phyloP scores from a whole-genome alignment of 2,888 invertebrate species.

The Cataglyphis livida region DNA sequence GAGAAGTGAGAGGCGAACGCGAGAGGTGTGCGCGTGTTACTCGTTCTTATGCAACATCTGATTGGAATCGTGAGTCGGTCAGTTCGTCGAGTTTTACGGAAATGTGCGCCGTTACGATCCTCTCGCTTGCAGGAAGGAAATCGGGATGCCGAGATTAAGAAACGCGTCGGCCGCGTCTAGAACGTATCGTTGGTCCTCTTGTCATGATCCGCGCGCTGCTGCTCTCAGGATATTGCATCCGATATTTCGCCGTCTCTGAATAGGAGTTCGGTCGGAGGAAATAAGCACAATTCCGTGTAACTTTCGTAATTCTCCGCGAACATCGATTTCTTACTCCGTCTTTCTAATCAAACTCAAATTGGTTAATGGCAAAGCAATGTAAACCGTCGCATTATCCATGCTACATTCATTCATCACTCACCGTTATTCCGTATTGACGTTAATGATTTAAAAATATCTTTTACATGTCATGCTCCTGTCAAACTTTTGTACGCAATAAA shows the following conservation, averaged over 20 bases:
- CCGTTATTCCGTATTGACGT: not conserved
- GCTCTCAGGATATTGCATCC: slow-evolving; percentile 49
- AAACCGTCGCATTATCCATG: not conserved
- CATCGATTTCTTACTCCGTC: slow-evolving; percentile 4
- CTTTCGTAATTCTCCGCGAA: slow-evolving; percentile 31
- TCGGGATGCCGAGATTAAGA: slow-evolving; percentile 35
- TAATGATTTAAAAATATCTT: not conserved
- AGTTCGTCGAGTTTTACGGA: slow-evolving; percentile 61
- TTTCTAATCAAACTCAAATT: slow-evolving; percentile 8
- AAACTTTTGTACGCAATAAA: not conserved
- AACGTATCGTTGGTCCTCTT: slow-evolving; percentile 13
- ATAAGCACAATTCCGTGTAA: slow-evolving; percentile 9
- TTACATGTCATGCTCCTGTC: not conserved
- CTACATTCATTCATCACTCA: not conserved
- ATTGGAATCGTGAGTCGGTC: slow-evolving; percentile 71
- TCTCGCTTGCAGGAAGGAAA: slow-evolving; percentile 56
- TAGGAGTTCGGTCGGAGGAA: slow-evolving; percentile 12
- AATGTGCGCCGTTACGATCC: slow-evolving; percentile 52
- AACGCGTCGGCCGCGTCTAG: slow-evolving; percentile 26
- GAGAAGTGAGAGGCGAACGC: slow-evolving; percentile 71
- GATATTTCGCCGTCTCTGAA: slow-evolving; percentile 12
- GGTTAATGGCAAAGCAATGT: not conserved
- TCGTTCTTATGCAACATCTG: slow-evolving; percentile 69
- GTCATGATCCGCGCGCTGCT: not conserved
- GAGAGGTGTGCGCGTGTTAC: slow-evolving; percentile 51